These are phyloP conservation scores for Scaptomyza montana DNA, from an alignment of 1,140 invertebrate genomes.

Conservation along the genomic window DNA sequence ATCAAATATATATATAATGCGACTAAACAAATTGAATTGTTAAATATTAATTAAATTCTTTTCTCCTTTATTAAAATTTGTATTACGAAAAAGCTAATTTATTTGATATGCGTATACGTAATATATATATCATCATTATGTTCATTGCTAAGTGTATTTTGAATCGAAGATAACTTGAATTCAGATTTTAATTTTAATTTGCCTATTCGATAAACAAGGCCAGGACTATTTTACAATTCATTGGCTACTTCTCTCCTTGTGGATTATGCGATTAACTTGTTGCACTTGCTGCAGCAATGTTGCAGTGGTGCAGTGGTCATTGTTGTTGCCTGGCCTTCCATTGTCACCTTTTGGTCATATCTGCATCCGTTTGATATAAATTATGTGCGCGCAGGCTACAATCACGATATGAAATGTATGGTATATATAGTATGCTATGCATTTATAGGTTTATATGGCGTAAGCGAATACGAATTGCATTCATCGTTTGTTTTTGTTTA, in stretches of 20 bases:
- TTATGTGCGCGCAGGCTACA: constrained; percentile 23
- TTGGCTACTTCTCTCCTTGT: background rate
- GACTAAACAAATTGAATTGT: background rate
- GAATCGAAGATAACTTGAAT: background rate
- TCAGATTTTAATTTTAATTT: background rate
- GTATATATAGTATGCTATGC: no score
- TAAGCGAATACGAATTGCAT: constrained; percentile 7
- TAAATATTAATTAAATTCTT: background rate
- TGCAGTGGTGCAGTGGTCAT: background rate
- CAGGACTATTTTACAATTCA: no score
- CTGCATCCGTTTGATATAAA: constrained; percentile 25
- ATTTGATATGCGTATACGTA: no score
- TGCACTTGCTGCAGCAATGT: constrained; percentile 5
- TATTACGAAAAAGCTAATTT: no score
- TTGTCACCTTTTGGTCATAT: constrained; percentile 26
- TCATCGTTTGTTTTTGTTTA: constrained; percentile 12
- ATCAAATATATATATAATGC: background rate
- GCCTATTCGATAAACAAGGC: no score
- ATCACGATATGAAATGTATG: constrained; percentile 13
- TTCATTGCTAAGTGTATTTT: no score
- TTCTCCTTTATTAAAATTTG: no score
- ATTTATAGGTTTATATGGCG: no score
- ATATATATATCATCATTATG: no score
- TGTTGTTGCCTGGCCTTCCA: constrained; percentile 1
- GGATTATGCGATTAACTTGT: constrained; percentile 11